These are phyloP conservation scores for Mesembrinibis cayennensis DNA, from an alignment of 2,113 vertebrate genomes.

Conservation along the genomic window DNA sequence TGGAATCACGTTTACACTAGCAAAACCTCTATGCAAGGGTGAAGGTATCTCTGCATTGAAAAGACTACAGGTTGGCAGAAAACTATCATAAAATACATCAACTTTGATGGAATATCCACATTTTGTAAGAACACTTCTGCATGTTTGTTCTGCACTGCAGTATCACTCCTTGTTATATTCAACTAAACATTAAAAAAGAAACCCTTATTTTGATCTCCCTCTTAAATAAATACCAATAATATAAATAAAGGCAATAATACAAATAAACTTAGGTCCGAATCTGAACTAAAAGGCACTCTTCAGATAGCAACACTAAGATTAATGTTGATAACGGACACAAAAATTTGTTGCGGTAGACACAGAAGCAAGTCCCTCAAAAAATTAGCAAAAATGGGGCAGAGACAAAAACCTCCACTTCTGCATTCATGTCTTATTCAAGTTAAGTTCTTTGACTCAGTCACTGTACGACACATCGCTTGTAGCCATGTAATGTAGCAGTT, in stretches of 20 bases:
- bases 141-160: background rate
- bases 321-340: background rate
- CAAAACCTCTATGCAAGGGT: background rate
- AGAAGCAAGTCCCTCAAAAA: background rate
- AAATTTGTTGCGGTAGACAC: background rate
- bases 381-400: background rate
- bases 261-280: background rate
- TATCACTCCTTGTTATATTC: background rate
- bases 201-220: background rate
- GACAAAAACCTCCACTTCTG: background rate
- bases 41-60: background rate
- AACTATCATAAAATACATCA: background rate
- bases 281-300: background rate
- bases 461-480: background rate
- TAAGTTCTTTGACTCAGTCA: background rate
- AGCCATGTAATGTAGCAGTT: background rate
- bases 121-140: background rate
- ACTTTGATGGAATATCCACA: background rate
- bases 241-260: background rate
- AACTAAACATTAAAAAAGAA: background rate
- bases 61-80: background rate
- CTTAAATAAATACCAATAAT: background rate
- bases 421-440: background rate
- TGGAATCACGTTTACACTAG: background rate
- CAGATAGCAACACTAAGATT: background rate